Base-by-base conservation (phyloP, 2,888 invertebrate species). In the Microctonus brassicae region DNA sequence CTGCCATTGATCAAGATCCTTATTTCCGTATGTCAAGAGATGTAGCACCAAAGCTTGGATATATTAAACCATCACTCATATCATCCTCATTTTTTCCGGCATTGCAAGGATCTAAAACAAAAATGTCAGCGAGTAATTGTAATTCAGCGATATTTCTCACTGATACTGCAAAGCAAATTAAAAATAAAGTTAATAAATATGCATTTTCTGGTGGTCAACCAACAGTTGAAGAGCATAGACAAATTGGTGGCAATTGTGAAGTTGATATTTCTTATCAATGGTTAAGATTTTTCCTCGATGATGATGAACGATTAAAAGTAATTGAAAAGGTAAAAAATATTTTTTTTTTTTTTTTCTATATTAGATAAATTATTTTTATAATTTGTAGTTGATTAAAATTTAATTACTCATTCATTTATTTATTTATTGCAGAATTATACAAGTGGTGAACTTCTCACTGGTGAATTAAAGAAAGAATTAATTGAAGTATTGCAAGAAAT, bases 1-100 rank as follows among this genome's bases (percentile, higher is more conserved):
- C 99, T 89, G 99, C 98, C 9, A 99, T 99, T 78, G 99, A 99
- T 90, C 99, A 99, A 91, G 99, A 99, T 89, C 99, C 99, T 0
- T 99, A 99, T 88, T 99, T 99, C 89, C 92, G 99, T 36, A 98
- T 99, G 98, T 95, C 97, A 0, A 91, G 99, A 67, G 99, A 99
- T 89, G 98, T 98, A n/a, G 97, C 98, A 0, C 97, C 98, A 0
- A 91, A 94, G 11, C 89, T 99, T 13, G 94, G 96, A 80, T 90
- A 92, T 88, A 92, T 93, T 17, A 97, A 99, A 88, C 97, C 99
- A 68, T 92, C 98, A 4, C 88, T 97, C 55, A 85, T 96, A 34
- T 97, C 97, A 86, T 94, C 96, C 17, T 90, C 92, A 73, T 98
- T 99, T 85, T 94, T 97, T 77, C 98, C 97, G 0, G 96, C 98